Evolutionary conservation across 2,797 vertebrate genomes (phyloP).

Genomic region (Sylvilagus floridanus): DNA sequence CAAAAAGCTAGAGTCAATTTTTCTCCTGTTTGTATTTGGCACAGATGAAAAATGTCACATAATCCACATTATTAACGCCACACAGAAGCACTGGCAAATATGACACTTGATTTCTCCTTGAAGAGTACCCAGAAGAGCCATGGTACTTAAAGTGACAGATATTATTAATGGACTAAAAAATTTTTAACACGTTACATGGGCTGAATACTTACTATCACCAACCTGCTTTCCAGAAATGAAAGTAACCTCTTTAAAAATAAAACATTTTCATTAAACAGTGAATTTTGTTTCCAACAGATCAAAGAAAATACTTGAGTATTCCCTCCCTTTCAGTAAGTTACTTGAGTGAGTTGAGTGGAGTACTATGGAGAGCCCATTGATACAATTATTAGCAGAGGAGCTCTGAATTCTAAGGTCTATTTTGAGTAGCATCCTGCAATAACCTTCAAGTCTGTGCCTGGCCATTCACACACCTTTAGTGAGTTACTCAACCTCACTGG

Average conservation of each 20-base stretch:
- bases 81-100: background rate
- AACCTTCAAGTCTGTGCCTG: background rate
- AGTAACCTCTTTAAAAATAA: background rate
- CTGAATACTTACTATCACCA: background rate
- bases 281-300: background rate
- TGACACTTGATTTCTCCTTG: background rate
- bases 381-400: background rate
- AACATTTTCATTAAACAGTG: background rate
- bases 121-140: background rate
- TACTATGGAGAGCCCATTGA: background rate
- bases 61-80: slow-evolving; percentile 37
- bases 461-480: background rate
- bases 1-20: background rate
- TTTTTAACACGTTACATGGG: background rate
- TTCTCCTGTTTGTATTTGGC: slow-evolving; percentile 16
- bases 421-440: background rate
- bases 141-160: background rate
- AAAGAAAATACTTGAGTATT: background rate
- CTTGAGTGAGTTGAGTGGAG: background rate
- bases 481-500: background rate
- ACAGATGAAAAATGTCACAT: background rate
- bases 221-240: background rate
- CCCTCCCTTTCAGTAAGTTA: background rate
- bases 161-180: background rate
- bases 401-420: background rate